Conservation (phyloP, 2,113 vertebrate species). For the Onychostruthus taczanowskii region DNA sequence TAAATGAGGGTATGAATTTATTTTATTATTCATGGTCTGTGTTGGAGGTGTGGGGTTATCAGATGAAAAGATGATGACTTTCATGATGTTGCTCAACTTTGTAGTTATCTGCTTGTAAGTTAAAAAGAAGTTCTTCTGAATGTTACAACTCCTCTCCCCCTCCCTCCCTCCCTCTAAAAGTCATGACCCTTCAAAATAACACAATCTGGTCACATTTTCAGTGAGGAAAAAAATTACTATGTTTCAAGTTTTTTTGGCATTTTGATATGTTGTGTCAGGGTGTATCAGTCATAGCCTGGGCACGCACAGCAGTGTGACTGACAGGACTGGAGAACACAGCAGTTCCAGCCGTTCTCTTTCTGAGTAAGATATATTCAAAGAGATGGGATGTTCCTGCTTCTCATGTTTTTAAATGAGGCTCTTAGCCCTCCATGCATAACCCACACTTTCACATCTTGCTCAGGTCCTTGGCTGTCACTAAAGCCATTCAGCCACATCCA, state of each 20-base stretch:
- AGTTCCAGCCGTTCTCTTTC: neutral
- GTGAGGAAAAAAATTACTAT: neutral
- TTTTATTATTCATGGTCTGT: neutral
- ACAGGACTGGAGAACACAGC: neutral
- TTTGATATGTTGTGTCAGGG: slow-evolving; percentile 8
- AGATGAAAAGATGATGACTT: neutral
- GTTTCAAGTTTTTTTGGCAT: neutral
- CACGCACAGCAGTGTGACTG: neutral
- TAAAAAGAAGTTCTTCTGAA: neutral
- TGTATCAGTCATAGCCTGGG: neutral
- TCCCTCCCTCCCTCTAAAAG: neutral
- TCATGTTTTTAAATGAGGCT: slow-evolving; percentile 17
- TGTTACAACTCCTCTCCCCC: neutral
- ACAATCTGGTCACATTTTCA: neutral
- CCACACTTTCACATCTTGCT: neutral
- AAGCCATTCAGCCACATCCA: neutral
- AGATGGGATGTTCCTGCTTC: neutral
- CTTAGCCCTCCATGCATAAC: neutral
- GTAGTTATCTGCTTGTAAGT: neutral
- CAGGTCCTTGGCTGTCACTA: neutral
- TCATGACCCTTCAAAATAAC: neutral
- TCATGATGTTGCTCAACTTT: neutral
- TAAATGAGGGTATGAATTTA: neutral
- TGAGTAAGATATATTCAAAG: neutral
- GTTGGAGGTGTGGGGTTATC: neutral